Base-by-base conservation (phyloP, 2,113 vertebrate species). In the Jaculus jaculus region DNA sequence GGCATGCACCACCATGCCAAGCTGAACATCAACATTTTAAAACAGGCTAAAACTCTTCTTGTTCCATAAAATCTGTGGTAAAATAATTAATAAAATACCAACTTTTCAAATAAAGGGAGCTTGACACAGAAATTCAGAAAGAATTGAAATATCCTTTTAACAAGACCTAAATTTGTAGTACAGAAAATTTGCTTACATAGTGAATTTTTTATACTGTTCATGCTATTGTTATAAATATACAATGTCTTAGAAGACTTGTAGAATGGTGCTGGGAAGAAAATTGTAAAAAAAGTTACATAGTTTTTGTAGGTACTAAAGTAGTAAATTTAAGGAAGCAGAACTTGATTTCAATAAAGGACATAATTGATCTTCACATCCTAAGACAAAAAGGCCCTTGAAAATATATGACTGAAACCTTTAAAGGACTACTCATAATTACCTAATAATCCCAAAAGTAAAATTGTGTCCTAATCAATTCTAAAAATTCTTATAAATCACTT, bases 121-220 rank as follows among this genome's bases (percentile, higher is more conserved):
- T 51, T 71, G 72, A 96, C 91, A 30, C 23, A 90, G 20, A 84
- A 95, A 73, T 15, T 24, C 8, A 89, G 39, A 90, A 92, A 68
- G 2, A 78, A 58, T 60, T 94, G 77, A 91, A 58, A 82, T 92
- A 88, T 95, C n/a, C 47, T 87, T 97, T 75, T 58, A 61, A 89
- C 20, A 89, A 58, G 13, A 42, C 8, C 24, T 87, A 91, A 81
- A 87, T 95, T 72, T 63, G 26, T 87, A 78, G 86, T 74, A 84
- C 63, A 74, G 32, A 32, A 85, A 4, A 91, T 68, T 20, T 74
- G 12, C 34, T 82, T 81, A 81, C 17, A 54, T 86, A 95, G 77
- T 42, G 71, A 95, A 80, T 82, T 51, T 83, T 81, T 87, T 60
- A 81, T 80, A 60, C 10, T 65, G 8, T 47, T 73, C 63, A 32